Conservation (phyloP, 2,797 vertebrate genomes). For the Acanthopagrus latus region DNA sequence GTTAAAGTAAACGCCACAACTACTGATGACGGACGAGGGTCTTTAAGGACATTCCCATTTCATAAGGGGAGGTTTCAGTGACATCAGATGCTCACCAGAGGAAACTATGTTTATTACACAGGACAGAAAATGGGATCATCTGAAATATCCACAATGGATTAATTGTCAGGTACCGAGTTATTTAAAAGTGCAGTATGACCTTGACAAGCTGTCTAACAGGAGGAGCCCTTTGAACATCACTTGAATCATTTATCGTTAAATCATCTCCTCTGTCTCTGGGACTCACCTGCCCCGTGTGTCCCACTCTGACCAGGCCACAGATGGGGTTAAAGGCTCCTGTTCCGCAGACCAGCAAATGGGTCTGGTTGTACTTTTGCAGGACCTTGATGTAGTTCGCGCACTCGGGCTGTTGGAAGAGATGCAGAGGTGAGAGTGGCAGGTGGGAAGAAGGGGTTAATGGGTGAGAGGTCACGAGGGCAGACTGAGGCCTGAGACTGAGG, state of each 20-base stretch:
- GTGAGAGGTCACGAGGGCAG: not conserved
- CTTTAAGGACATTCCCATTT: no score
- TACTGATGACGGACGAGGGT: no score
- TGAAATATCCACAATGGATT: not conserved
- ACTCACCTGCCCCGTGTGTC: constrained; percentile 90
- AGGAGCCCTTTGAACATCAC: not conserved
- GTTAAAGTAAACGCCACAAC: no score
- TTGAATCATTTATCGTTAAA: not conserved
- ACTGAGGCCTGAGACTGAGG: constrained; percentile 19
- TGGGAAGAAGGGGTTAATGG: no score
- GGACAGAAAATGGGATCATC: not conserved
- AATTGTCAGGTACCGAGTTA: not conserved
- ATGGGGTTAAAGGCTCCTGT: constrained; percentile 95
- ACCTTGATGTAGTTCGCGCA: constrained; percentile 96
- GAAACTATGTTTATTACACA: not conserved
- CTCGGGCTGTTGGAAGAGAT: constrained; percentile 86
- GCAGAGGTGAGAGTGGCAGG: constrained; percentile 15
- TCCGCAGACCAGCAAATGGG: constrained; percentile 93
- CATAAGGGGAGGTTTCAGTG: no score
- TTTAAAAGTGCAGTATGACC: not conserved
- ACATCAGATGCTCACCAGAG: not conserved
- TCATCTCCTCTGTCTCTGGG: not conserved
- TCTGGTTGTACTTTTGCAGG: constrained; percentile 93
- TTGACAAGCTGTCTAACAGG: not conserved
- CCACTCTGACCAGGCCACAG: constrained; percentile 90